A percentile compares a stretch with the other conserved stretches of the same genome.
phyloP scores from a whole-genome alignment of 30 jellyfish, hydroid and myxozoan species.

The Cassiopea andromeda region DNA sequence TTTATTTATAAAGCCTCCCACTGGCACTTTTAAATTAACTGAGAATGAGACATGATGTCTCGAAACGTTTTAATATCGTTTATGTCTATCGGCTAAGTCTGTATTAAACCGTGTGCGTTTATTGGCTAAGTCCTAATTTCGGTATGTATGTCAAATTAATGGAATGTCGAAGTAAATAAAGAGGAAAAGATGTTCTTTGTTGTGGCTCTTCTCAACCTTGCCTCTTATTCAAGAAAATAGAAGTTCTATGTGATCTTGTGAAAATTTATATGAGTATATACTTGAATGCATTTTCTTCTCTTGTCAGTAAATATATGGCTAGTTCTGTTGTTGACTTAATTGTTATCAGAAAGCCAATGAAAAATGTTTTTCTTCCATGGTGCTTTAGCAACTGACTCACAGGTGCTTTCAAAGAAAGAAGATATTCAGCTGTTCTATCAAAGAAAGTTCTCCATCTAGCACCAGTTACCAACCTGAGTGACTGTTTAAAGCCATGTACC shows the following conservation, averaged over 20 bases:
- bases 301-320: not conserved
- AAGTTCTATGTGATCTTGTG: slow-evolving; percentile 22
- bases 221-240: slow-evolving; percentile 29
- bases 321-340: slow-evolving; percentile 5
- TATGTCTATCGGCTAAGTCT: too few species aligned
- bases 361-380: slow-evolving; percentile 7
- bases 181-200: not conserved
- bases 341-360: slow-evolving; percentile 20
- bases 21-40: too few species aligned
- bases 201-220: slow-evolving; percentile 20
- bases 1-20: too few species aligned
- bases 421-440: not conserved
- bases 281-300: slow-evolving; percentile 33
- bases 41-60: too few species aligned
- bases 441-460: not conserved
- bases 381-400: slow-evolving; percentile 3
- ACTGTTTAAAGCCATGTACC: slow-evolving; percentile 69
- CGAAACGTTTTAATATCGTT: too few species aligned
- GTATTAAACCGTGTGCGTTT: too few species aligned
- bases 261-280: slow-evolving; percentile 21
- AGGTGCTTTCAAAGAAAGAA: slow-evolving; percentile 16
- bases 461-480: slow-evolving; percentile 4
- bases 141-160: too few species aligned
- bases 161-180: too few species aligned
- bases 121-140: too few species aligned